Evolutionary conservation across 2,797 vertebrate genomes (phyloP), one percentile per base, ranked within the genome.

Genomic region (Rhynchonycteris naso): DNA sequence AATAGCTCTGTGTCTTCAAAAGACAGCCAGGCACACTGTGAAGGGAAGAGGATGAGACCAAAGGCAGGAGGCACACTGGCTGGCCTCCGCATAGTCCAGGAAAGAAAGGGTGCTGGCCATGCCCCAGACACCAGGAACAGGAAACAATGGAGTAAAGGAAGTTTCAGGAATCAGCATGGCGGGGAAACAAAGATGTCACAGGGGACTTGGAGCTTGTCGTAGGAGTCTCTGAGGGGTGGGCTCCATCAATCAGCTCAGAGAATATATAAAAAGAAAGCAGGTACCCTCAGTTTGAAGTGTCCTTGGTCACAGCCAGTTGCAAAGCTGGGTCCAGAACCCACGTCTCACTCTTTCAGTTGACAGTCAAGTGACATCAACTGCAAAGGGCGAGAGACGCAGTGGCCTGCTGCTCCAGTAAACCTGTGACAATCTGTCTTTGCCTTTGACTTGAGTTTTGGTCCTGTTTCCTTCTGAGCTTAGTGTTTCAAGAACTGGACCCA

Each of bases 1-100:
- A 16, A 47, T 12, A 16, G 61, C n/a, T 6, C 26, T 4, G 16
- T 7, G 56, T 38, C 72, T 56, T 9, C 1, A 38, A 47, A 26
- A 2, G 22, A 56, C 9, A 1, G 19, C 59, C 0, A 12, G 33
- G n/a, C 15, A 5, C 30, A 11, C 22, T 7, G 4, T 5, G 22
- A 50, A 63, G 11, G 6, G 0, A 35, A 47, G 35, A 12, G 0
- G 47, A 2, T 0, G n/a, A 66, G n/a, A 12, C 0, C 21, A 5
- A 66, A 66, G 61, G 22, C 16, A 15, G 43, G 50, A 33, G 28
- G 6, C 0, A 3, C 19, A 19, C 10, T 0, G 4, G 47, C 30
- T 21, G 47, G 15, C 22, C 38, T 28, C 28, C 19, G 33, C 26
- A 3, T 1, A 21, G 33, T 61, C 15, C 12, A 22, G 24, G 1